phyloP scores from a whole-genome alignment of 1,140 invertebrate species.

The Drosophila tsacasi region DNA sequence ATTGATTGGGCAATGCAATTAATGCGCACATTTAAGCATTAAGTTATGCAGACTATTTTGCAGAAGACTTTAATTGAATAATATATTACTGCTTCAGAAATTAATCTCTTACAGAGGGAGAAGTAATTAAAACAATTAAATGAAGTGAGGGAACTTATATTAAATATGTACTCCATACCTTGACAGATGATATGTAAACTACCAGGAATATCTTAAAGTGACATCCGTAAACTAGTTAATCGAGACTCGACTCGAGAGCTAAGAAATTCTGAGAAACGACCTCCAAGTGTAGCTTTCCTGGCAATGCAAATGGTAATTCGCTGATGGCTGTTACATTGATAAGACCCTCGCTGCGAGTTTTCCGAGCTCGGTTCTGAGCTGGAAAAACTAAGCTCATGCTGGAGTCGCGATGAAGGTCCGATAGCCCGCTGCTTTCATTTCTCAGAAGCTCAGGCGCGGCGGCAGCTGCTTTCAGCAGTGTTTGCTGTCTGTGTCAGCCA shows the following conservation, averaged over 20 bases:
- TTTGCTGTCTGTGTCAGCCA: constrained; percentile 32
- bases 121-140: no score
- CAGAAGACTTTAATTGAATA: constrained; percentile 18
- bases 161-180: background rate
- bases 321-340: constrained; percentile 29
- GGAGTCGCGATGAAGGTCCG: constrained; percentile 17
- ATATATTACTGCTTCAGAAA: constrained; percentile 13
- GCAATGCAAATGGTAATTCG: constrained; percentile 17
- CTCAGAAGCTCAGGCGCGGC: constrained; percentile 21
- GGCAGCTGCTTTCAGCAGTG: constrained; percentile 30
- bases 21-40: constrained; percentile 28
- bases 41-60: constrained; percentile 31
- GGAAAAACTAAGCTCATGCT: constrained; percentile 15
- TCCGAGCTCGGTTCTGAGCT: constrained; percentile 1
- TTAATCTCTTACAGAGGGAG: background rate
- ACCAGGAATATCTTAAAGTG: background rate
- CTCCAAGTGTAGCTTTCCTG: background rate
- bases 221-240: background rate
- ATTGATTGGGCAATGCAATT: constrained; percentile 28
- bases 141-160: background rate
- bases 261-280: background rate
- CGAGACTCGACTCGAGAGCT: background rate
- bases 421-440: constrained; percentile 40
- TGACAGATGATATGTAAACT: background rate
- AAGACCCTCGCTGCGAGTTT: constrained; percentile 1